Percentiles rank a stretch among this genome's conserved stretches.
These are phyloP conservation scores for Selenia dentaria DNA, from an alignment of 2,888 invertebrate species.

Conservation along the genomic window DNA sequence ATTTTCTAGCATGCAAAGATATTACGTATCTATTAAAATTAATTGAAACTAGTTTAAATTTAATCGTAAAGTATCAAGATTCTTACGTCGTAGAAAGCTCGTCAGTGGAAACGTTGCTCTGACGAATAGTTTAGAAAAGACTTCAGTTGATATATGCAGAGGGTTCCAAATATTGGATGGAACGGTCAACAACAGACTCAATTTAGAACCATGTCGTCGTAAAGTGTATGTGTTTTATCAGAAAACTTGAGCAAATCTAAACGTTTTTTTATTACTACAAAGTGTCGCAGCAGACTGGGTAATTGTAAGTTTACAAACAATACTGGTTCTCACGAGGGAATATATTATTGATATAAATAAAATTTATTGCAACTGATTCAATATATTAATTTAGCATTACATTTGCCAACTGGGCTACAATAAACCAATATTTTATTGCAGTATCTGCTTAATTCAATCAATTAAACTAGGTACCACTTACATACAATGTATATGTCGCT, in stretches of 20 bases:
- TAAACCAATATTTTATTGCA: conserved; percentile 7
- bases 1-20: no score
- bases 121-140: conserved; percentile 78
- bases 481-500: no score
- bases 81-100: conserved; percentile 41
- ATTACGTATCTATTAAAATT: no score
- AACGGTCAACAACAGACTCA: conserved; percentile 2
- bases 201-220: conserved; percentile 6
- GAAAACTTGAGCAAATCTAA: neutral
- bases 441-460: no score
- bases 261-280: neutral
- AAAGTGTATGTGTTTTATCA: neutral
- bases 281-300: neutral
- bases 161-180: conserved; percentile 65
- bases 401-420: conserved; percentile 5
- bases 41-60: no score
- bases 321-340: conserved; percentile 45
- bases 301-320: neutral
- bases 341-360: conserved; percentile 48
- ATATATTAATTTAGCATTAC: conserved; percentile 51
- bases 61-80: conserved; percentile 47
- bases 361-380: conserved; percentile 56
- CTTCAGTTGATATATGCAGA: conserved; percentile 76
- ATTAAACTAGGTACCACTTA: no score
- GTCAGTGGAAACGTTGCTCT: conserved; percentile 71